These are phyloP conservation scores for Garra rufa DNA, from an alignment of 2,113 vertebrate genomes.

Conservation along the genomic window DNA sequence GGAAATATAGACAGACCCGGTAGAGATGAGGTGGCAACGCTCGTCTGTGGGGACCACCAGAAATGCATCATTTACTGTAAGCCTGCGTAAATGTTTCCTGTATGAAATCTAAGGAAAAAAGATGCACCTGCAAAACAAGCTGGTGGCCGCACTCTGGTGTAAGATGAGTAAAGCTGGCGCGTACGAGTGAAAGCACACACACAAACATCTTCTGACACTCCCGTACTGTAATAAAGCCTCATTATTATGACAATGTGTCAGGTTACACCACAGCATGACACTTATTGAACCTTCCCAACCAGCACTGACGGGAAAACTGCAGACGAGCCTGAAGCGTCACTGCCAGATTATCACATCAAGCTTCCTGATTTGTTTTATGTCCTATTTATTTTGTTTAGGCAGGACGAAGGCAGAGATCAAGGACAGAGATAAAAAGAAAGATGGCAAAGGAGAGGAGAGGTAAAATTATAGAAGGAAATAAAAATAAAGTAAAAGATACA, in stretches of 20 bases:
- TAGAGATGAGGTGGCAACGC: conserved; percentile 24
- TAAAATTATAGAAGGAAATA: background rate
- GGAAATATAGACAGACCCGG: background rate
- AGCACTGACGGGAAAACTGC: conserved; percentile 48
- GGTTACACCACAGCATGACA: conserved; percentile 43
- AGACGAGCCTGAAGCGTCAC: background rate
- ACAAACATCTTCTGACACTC: conserved; percentile 14
- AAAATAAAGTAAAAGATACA: background rate
- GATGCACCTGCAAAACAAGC: conserved; percentile 16
- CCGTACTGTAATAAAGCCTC: conserved; percentile 39
- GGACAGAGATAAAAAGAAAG: background rate
- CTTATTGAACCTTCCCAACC: conserved; percentile 24
- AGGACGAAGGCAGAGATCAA: background rate
- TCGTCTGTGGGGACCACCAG: conserved; percentile 27
- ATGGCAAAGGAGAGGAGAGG: background rate
- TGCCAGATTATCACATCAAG: conserved; percentile 7
- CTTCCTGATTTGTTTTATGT: conserved; percentile 45
- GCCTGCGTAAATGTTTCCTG: background rate
- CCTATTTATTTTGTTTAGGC: background rate
- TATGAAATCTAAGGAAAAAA: conserved; percentile 32
- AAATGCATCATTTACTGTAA: conserved; percentile 55
- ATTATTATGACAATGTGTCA: conserved; percentile 52
- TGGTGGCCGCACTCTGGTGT: background rate
- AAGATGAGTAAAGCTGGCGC: conserved; percentile 30
- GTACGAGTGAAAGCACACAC: background rate